Base-by-base conservation (phyloP, 2,113 vertebrate genomes). In the Tupaia tana region DNA sequence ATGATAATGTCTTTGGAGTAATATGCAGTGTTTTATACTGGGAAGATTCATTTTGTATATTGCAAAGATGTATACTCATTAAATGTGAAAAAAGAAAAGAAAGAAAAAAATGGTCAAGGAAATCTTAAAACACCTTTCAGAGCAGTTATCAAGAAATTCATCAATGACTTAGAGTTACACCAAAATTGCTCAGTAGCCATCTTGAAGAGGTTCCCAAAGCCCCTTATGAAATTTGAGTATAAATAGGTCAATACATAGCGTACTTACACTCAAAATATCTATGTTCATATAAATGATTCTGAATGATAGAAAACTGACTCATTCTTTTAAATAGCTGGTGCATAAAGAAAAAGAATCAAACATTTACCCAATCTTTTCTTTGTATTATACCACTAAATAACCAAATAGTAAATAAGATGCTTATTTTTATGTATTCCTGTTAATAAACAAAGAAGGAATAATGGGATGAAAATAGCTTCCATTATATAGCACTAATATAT, bases 131-230 rank as follows among this genome's bases (percentile, higher is more conserved):
- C 31, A 59, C 66, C 13, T 73, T 82, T 87, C 82, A 90, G 81
- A 61, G 25, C 19, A 80, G 63, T 94, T 34, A 83, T 56, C 13
- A 87, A 73, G 78, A 87, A 88, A 86, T 88, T 67, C 19, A 67
- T 2, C 5, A 74, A 74, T 22, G 29, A 67, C 15, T 31, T 18
- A 92, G 15, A 0, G 7, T 43, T 27, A n/a, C 31, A 25, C 22
- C 10, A 12, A 70, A 52, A 52, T 20, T 8, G 6, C 27, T 63
- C 24, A 54, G 24, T 14, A 34, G 16, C 27, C 7, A 66, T 73
- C 14, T 24, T 95, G 10, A 78, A 87, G 22, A 71, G 7, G 20
- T 10, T 70, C 13, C 22, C 7, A 12, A 31, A 31, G 22, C 9
- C 20, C 18, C 61, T 73, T 79, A 61, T 9, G 13, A 80, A 67